Conservation (phyloP, 2,888 invertebrate species). For the Xestia rhomboidea region DNA sequence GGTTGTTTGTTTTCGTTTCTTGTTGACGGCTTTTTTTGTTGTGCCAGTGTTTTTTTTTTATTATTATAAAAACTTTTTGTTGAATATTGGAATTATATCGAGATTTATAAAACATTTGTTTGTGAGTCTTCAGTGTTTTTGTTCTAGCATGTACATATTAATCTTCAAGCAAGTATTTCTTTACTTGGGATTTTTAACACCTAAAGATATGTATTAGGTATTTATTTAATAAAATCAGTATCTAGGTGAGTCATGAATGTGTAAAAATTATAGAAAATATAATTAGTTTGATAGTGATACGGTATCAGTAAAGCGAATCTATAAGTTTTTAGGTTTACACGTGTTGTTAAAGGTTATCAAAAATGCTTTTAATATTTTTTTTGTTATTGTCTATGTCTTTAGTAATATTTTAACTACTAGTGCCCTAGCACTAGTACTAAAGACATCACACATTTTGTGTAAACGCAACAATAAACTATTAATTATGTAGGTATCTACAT, state of each 20-base stretch:
- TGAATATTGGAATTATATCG: constrained; percentile 21
- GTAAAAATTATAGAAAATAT: neutral
- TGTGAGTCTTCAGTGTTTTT: constrained; percentile 9
- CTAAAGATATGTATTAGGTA: neutral
- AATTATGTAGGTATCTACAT: constrained; percentile 4
- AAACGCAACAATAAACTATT: constrained; percentile 15
- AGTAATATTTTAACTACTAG: too few species aligned
- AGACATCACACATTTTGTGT: neutral
- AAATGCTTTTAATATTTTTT: neutral
- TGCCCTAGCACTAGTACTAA: too few species aligned
- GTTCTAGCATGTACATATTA: neutral
- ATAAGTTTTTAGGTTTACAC: neutral
- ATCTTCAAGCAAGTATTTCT: neutral
- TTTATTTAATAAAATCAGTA: neutral
- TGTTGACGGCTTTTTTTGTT: constrained; percentile 72
- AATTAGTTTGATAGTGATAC: neutral
- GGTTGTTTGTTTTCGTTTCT: constrained; percentile 78
- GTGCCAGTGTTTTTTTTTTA: constrained; percentile 48
- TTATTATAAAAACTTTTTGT: constrained; percentile 43
- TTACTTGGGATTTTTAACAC: neutral
- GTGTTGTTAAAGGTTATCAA: constrained; percentile 15
- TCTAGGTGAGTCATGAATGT: neutral
- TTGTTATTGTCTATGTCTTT: too few species aligned
- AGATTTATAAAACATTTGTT: constrained; percentile 13
- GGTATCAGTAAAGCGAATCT: constrained; percentile 1